phyloP scores from a whole-genome alignment of 1,140 invertebrate species.

The Cotesia chilonis region DNA sequence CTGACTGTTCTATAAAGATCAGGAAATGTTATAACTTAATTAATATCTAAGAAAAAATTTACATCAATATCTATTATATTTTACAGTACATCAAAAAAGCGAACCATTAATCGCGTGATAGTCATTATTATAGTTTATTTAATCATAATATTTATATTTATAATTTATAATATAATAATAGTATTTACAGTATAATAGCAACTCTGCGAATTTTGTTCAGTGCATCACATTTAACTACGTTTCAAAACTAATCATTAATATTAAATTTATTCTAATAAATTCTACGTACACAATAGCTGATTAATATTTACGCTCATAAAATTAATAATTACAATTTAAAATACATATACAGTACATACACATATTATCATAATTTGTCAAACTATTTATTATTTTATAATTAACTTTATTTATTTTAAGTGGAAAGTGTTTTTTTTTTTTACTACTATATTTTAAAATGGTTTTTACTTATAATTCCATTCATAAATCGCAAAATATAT shows the following conservation, averaged over 20 bases:
- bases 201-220: conserved; percentile 32
- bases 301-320: conserved; percentile 4
- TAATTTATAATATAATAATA: no score
- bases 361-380: conserved; percentile 34
- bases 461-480: not conserved
- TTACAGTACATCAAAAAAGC: conserved; percentile 58
- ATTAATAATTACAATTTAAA: conserved; percentile 43
- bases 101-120: conserved; percentile 45
- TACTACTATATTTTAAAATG: conserved; percentile 17
- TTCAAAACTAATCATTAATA: conserved; percentile 24
- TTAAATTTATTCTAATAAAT: conserved; percentile 9
- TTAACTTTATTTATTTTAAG: conserved; percentile 2
- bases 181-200: conserved; percentile 27
- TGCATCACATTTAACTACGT: conserved; percentile 43
- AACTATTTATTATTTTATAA: conserved; percentile 3
- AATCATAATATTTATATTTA: conserved; percentile 33
- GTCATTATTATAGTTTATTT: conserved; percentile 38
- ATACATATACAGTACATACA: conserved; percentile 56
- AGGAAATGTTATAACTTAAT: conserved; percentile 44
- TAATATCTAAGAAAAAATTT: conserved; percentile 51
- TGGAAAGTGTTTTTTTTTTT: conserved; percentile 15
- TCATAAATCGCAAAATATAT: conserved; percentile 45
- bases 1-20: conserved; percentile 51
- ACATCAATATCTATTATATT: conserved; percentile 47
- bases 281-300: conserved; percentile 33